Evolutionary conservation across 2,113 vertebrate species (phyloP).

Genomic region (Petroica traversi): DNA sequence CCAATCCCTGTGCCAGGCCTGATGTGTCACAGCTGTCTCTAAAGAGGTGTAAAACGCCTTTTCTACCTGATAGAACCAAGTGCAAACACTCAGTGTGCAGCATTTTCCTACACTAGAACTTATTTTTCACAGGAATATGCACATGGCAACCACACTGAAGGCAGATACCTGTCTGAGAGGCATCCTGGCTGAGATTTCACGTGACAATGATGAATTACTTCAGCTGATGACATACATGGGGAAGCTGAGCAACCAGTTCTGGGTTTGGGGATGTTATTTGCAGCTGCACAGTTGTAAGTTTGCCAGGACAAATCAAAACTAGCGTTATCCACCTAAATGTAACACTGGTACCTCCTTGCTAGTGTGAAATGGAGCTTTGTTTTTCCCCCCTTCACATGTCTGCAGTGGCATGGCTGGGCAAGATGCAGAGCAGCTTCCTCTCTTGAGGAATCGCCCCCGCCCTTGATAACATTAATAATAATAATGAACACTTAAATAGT

Average conservation of each 20-base stretch:
- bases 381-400: neutral
- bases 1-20: neutral
- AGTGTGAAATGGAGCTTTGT: neutral
- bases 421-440: neutral
- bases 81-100: neutral
- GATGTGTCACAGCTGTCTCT: neutral
- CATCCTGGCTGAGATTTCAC: neutral
- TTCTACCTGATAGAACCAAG: neutral
- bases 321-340: neutral
- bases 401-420: neutral
- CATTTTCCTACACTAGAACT: neutral
- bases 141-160: neutral
- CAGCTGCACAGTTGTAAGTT: neutral
- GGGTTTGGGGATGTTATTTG: neutral
- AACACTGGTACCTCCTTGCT: neutral
- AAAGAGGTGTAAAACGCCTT: neutral
- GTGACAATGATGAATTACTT: neutral
- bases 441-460: neutral
- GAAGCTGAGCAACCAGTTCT: neutral
- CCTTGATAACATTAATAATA: neutral
- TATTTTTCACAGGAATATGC: neutral
- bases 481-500: neutral
- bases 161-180: neutral
- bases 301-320: neutral
- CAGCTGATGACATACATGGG: neutral